Conservation (phyloP, 2,113 vertebrate species). For the Macquaria australasica region DNA sequence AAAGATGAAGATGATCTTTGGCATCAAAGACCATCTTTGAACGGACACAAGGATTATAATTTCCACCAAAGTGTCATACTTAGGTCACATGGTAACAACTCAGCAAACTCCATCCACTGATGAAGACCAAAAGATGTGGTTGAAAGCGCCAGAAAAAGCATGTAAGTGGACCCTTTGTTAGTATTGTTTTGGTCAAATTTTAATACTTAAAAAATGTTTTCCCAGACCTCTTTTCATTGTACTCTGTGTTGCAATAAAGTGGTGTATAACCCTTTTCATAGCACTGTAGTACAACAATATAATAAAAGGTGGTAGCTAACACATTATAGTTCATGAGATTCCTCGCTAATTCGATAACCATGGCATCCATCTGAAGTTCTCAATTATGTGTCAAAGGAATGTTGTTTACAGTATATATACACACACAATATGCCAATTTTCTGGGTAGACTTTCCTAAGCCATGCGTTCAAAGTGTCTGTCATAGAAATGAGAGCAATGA, state of each 20-base stretch:
- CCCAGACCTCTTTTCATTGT: not conserved
- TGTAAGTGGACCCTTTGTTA: not conserved
- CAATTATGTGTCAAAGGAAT: constrained; percentile 17
- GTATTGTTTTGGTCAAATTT: not conserved
- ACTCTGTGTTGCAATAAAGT: not conserved
- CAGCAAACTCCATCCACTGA: not conserved
- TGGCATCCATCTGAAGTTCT: not conserved
- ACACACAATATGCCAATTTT: not conserved
- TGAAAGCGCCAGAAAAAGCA: not conserved
- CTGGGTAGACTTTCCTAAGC: not conserved
- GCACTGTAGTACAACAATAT: not conserved
- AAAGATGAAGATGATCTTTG: not conserved
- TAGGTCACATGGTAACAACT: not conserved
- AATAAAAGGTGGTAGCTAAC: not conserved
- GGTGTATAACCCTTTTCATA: not conserved
- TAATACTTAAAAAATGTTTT: not conserved
- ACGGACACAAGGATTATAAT: not conserved
- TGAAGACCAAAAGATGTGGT: not conserved
- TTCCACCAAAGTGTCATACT: not conserved
- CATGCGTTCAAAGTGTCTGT: not conserved
- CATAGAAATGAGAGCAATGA: constrained; percentile 11
- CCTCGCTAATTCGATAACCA: not conserved
- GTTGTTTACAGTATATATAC: not conserved
- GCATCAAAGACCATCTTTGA: not conserved
- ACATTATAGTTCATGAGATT: not conserved